phyloP scores from a whole-genome alignment of 2,113 vertebrate genomes.

The human region DNA sequence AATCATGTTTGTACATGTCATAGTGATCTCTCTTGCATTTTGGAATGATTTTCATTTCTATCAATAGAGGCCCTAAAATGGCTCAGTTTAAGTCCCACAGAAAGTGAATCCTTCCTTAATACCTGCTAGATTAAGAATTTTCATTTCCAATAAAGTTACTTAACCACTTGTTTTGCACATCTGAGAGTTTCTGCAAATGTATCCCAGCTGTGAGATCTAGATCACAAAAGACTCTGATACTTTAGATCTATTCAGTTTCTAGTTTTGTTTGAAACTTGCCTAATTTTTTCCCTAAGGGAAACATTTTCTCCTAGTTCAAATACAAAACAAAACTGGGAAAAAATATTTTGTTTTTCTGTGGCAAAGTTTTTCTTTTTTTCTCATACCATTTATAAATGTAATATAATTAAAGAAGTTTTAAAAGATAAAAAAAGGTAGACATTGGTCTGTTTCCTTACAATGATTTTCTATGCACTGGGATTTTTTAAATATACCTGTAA shows the following conservation, averaged over 20 bases:
- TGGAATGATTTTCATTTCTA: slow-evolving; percentile 46
- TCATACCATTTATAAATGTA: not conserved
- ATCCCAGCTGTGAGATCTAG: not conserved
- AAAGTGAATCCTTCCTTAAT: slow-evolving; percentile 70
- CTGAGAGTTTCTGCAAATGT: slow-evolving; percentile 60
- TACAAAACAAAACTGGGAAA: not conserved
- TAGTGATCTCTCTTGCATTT: not conserved
- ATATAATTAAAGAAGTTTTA: not conserved
- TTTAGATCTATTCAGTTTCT: not conserved
- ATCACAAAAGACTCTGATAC: not conserved
- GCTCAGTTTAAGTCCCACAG: not conserved
- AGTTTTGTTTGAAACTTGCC: not conserved
- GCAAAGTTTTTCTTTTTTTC: not conserved
- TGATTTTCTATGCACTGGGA: not conserved
- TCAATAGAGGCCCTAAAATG: slow-evolving; percentile 58
- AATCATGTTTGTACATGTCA: not conserved
- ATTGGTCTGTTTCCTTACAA: not conserved
- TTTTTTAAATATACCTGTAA: not conserved
- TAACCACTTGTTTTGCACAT: not conserved
- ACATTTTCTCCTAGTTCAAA: not conserved
- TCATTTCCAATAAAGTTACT: not conserved
- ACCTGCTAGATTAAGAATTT: slow-evolving; percentile 63
- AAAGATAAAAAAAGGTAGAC: not conserved
- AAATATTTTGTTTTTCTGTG: not conserved
- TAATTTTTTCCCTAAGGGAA: not conserved